Evolutionary conservation across 2,113 vertebrate genomes (phyloP), one percentile per base, ranked within the genome.

Genomic region (Beaufortia kweichowensis): DNA sequence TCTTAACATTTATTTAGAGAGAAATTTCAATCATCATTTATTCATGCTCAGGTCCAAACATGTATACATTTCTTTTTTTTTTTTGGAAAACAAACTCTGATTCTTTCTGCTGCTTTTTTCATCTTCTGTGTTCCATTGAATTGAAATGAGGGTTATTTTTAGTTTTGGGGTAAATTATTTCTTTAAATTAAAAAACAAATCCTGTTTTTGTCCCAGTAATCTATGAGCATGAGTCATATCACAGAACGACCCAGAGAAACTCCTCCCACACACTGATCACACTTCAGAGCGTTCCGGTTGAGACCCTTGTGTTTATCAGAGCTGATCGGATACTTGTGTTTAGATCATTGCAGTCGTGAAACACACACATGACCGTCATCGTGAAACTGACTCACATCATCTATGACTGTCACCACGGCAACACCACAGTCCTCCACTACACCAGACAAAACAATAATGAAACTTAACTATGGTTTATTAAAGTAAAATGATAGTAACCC

Each of bases 341-440:
- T 81, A 79, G 78, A 63, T 70, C 76, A 81, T 67, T 60, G 71
- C 68, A 73, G 9, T 17, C 23, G 43, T 33, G 50, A 70, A n/a
- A 76, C 61, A 57, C 26, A 75, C 53, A 82, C 78, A 88, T 87
- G 86, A 86, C 68, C 83, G 85, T 85, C 81, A 77, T 66, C 48
- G 70, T 79, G 77, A 87, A 85, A 77, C 81, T 46, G 60, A 59
- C 64, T 85, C 24, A n/a, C 77, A 75, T 79, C 73, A 87, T 83
- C 79, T 79, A 79, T 62, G 83, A 84, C 81, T 67, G 84, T 81
- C 83, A 78, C 85, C 84, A 88, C 85, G 82, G 84, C 83, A 89
- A 90, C 85, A 62, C 57, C 68, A 23, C 48, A 59, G 61, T 71
- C 43, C 60, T 28, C 11, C 4, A 39, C 59, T 61, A n/a, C 19